These are phyloP conservation scores for Ypsolopha sequella DNA, from an alignment of 2,888 invertebrate genomes.

Conservation along the genomic window DNA sequence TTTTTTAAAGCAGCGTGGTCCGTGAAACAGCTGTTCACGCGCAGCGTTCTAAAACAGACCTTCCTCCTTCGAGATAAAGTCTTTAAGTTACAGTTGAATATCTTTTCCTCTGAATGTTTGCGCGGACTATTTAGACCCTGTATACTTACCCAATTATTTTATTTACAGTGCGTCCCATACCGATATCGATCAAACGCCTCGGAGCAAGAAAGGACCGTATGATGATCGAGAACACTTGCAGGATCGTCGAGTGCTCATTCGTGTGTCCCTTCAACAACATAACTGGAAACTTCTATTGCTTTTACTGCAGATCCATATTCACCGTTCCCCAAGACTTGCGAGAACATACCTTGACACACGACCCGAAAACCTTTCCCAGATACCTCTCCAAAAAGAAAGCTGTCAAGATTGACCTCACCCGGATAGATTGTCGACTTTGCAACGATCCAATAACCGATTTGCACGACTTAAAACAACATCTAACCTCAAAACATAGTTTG, in stretches of 20 bases:
- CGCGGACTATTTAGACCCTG: no score
- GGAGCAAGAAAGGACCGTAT: background rate
- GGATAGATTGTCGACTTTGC: constrained; percentile 51
- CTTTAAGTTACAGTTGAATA: no score
- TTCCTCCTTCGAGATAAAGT: no score
- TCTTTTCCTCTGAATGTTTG: no score
- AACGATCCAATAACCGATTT: constrained; percentile 40
- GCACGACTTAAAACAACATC: constrained; percentile 34
- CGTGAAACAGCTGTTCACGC: no score
- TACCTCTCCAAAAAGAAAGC: background rate
- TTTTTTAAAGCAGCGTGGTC: no score
- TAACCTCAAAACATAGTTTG: constrained; percentile 29
- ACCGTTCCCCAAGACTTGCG: constrained; percentile 40
- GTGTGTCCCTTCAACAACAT: constrained; percentile 30
- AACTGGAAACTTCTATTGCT: constrained; percentile 43
- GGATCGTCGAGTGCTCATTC: background rate
- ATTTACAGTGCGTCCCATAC: no score
- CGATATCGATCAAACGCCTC: no score
- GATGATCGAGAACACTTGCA: background rate
- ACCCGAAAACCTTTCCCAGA: constrained; percentile 17
- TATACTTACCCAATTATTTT: no score
- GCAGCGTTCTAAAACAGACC: no score
- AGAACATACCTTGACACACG: constrained; percentile 40
- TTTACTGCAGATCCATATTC: constrained; percentile 39
- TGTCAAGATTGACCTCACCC: constrained; percentile 17